Evolutionary conservation across 2,113 vertebrate genomes (phyloP).

Genomic region (Physeter macrocephalus): DNA sequence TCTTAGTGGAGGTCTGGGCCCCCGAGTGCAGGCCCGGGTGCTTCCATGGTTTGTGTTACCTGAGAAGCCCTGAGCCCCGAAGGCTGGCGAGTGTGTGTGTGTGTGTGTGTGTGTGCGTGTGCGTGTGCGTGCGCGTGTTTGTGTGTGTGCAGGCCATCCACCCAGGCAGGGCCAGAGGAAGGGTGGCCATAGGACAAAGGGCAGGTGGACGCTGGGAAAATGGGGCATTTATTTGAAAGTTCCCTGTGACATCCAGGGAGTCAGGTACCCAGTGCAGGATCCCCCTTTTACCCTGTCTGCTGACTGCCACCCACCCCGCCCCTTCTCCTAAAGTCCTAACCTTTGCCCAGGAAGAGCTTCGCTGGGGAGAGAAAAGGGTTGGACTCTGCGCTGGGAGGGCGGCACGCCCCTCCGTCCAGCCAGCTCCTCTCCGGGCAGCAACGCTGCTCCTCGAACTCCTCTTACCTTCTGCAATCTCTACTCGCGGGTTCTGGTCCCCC

Average conservation of each 20-base stretch:
- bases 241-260: neutral
- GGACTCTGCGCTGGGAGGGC: neutral
- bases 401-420: neutral
- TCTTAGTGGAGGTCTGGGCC: neutral
- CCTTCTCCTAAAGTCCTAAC: neutral
- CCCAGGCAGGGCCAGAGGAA: neutral
- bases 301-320: neutral
- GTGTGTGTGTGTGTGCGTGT: neutral
- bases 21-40: neutral
- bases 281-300: neutral
- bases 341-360: neutral
- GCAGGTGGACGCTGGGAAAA: neutral
- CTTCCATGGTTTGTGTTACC: neutral
- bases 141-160: neutral
- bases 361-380: neutral
- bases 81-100: neutral
- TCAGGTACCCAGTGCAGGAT: neutral
- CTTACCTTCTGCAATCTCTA: neutral
- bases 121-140: neutral
- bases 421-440: fast-evolving
- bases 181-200: neutral
- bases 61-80: neutral
- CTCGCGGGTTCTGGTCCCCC: neutral
- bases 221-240: neutral
- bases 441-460: neutral